These are phyloP conservation scores for Argyresthia goedartella DNA, from an alignment of 2,888 invertebrate species.

Conservation along the genomic window DNA sequence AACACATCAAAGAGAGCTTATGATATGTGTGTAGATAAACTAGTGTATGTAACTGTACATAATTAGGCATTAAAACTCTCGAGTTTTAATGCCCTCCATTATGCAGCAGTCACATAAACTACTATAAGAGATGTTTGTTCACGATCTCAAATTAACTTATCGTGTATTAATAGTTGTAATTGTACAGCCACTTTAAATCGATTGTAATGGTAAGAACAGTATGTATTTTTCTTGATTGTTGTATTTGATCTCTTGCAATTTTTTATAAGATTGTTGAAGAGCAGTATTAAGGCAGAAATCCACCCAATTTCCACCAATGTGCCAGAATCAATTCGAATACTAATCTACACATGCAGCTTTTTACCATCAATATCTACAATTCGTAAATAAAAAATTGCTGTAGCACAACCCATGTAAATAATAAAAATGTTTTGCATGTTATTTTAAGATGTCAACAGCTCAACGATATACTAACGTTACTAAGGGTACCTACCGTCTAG, in stretches of 20 bases:
- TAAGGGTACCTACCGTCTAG: conserved; percentile 34
- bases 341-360: too few relatives aligned
- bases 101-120: too few relatives aligned
- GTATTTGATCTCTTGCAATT: conserved; percentile 28
- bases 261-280: conserved; percentile 12
- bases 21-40: too few relatives aligned
- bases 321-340: too few relatives aligned
- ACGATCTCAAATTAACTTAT: conserved; percentile 30
- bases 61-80: too few relatives aligned
- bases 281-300: too few relatives aligned
- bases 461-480: conserved; percentile 55
- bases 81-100: too few relatives aligned
- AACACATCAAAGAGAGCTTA: too few relatives aligned
- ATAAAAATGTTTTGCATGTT: conserved; percentile 44
- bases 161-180: conserved; percentile 57
- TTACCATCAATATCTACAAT: too few relatives aligned
- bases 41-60: too few relatives aligned
- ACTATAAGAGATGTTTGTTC: conserved; percentile 32
- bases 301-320: too few relatives aligned
- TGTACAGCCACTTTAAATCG: conserved; percentile 56
- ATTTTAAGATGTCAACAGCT: conserved; percentile 55
- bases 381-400: too few relatives aligned
- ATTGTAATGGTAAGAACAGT: conserved; percentile 26
- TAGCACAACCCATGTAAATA: conserved; percentile 47
- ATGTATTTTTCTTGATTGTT: conserved; percentile 50